phyloP scores from a whole-genome alignment of 1,140 invertebrate genomes.

The Sipha flava region DNA sequence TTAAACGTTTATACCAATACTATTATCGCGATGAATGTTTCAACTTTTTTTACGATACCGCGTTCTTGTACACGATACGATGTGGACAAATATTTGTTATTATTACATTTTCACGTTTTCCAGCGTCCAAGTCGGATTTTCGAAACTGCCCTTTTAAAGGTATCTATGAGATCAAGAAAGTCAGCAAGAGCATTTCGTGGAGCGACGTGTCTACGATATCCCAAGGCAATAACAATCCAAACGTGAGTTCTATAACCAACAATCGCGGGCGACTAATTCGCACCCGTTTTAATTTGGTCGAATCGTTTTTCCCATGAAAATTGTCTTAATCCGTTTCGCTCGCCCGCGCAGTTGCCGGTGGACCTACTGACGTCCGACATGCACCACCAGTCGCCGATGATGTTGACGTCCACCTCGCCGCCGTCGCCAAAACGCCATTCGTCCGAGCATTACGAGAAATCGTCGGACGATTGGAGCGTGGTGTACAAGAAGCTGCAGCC shows the following conservation, averaged over 20 bases:
- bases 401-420: neutral
- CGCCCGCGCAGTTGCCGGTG: slow-evolving; percentile 7
- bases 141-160: slow-evolving; percentile 17
- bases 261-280: no score
- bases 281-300: no score
- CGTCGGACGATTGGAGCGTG: slow-evolving; percentile 15
- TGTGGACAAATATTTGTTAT: no score
- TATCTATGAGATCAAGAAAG: neutral
- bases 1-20: no score
- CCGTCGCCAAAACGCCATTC: slow-evolving; percentile 11
- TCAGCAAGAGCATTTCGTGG: neutral
- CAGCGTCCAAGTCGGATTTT: slow-evolving; percentile 6
- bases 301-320: no score
- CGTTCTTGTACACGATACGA: no score
- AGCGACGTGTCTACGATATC: neutral
- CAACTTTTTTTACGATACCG: no score
- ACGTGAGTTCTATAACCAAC: neutral
- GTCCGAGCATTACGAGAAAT: slow-evolving; percentile 9
- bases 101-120: neutral
- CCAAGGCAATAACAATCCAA: neutral
- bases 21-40: no score
- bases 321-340: no score
- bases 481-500: slow-evolving; percentile 22
- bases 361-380: slow-evolving; percentile 15
- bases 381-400: neutral